Evolutionary conservation across 37 sponge, comb jelly and placozoan genomes (phyloP), one percentile per base, ranked within the genome.

Genomic region (Crambe crambe): DNA sequence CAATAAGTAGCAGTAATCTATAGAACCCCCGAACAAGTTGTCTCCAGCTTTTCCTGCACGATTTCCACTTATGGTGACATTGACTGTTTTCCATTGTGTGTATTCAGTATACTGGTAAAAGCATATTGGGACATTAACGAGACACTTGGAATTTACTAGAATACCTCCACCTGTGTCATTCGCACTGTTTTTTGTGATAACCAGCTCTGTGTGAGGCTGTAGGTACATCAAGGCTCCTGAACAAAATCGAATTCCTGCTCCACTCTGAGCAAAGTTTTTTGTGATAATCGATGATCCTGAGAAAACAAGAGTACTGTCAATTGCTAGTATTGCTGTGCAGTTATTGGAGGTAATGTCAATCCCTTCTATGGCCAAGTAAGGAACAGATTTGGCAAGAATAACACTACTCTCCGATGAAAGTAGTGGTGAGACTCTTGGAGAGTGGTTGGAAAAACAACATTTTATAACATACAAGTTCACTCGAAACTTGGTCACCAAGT

Each of bases 11-110:
- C 71, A 80, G 61, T 70, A 80, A 26, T 59, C 80, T 30, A 80
- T 56, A 29, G 80, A 80, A 1, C 80, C 80, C 9, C 80, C 80
- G 58, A 30, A 80, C 59, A 80, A 27, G 25, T 40, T 56, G 58
- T 38, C 21, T 18, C 80, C 80, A 68, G 80, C 80, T 37, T 25
- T 44, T n/a, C 18, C 38, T 37, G 80, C 80, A 37, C 56, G 56
- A 57, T 80, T 80, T 17, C 36, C 47, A 5, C 25, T n/a, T 25
- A 80, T 20, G 9, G 31, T 41, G 1, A 80, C 42, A 35, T 59
- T 54, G 2, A 80, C n/a, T 1, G 71, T 80, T 20, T 70, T 15
- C 3, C 34, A 26, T 35, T 51, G 64, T 17, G 9, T 63, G 32
- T 37, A 18, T 10, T 78, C 54, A 41, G 32, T 70, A 26, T 58